A percentile compares a stretch with the other conserved stretches of the same genome.
These are phyloP conservation scores for Araneus ventricosus DNA, from an alignment of 1,140 invertebrate species.

Conservation along the genomic window DNA sequence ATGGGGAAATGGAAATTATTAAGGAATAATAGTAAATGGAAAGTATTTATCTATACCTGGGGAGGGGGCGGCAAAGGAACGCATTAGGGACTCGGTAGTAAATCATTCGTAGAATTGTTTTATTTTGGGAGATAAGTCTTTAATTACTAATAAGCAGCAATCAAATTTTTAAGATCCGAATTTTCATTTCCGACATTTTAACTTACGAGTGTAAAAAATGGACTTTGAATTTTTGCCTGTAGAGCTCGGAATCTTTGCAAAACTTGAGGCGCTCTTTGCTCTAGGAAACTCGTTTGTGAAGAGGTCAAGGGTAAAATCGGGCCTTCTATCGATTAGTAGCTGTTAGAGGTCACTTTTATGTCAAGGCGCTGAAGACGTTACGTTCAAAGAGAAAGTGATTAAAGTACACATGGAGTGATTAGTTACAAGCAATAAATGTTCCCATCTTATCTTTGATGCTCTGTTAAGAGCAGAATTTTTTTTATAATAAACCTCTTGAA, in stretches of 20 bases:
- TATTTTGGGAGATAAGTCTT: too few relatives aligned
- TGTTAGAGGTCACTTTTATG: conserved; percentile 54
- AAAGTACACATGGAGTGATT: conserved; percentile 21
- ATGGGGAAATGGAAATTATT: too few relatives aligned
- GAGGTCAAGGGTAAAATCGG: conserved; percentile 53
- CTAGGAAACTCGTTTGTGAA: neutral
- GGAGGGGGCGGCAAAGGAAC: too few relatives aligned
- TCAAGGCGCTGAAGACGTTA: conserved; percentile 9
- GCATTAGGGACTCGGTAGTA: too few relatives aligned
- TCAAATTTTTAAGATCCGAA: too few relatives aligned
- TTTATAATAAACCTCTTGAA: conserved; percentile 30
- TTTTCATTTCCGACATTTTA: too few relatives aligned
- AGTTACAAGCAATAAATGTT: conserved; percentile 2
- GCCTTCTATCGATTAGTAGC: conserved; percentile 31
- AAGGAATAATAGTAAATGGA: too few relatives aligned
- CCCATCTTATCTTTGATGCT: neutral
- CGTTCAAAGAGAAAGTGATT: conserved; percentile 32
- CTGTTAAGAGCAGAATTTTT: neutral
- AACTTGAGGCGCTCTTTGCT: neutral
- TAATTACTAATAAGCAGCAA: too few relatives aligned
- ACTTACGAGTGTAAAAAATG: too few relatives aligned
- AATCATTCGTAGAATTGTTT: too few relatives aligned
- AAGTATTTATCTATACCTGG: too few relatives aligned
- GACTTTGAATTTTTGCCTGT: too few relatives aligned
- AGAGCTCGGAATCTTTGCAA: neutral